Percentiles rank a stretch among this genome's conserved stretches.
These are phyloP conservation scores for Cassiopea andromeda DNA, from an alignment of 30 jellyfish, hydroid and myxozoan species.

Conservation along the genomic window DNA sequence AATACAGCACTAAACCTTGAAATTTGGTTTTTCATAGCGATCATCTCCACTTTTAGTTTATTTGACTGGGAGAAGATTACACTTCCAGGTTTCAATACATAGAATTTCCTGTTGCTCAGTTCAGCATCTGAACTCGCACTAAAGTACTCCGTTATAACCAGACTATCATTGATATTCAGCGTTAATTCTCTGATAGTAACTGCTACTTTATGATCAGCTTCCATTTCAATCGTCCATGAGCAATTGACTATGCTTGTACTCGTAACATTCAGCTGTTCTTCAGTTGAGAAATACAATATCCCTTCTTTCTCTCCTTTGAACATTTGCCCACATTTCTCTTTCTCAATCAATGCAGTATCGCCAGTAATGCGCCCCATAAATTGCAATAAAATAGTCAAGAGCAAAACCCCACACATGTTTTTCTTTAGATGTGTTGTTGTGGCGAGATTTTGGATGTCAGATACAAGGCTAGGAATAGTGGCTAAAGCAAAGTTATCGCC, in stretches of 20 bases:
- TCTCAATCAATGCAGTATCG: background rate
- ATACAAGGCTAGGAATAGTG: background rate
- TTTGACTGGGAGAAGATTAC: conserved; percentile 73
- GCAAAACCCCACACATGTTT: background rate
- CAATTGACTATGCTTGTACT: conserved; percentile 10
- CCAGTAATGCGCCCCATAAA: background rate
- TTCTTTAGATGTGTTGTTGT: background rate
- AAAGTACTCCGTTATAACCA: conserved; percentile 48
- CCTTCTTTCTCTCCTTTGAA: conserved; percentile 18
- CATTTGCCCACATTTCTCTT: background rate
- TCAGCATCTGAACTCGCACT: conserved; percentile 18
- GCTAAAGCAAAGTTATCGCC: background rate
- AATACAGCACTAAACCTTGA: conserved; percentile 68
- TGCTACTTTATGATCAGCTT: conserved; percentile 71
- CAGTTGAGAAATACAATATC: background rate
- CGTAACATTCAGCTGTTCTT: background rate
- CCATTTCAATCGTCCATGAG: conserved; percentile 72
- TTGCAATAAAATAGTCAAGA: background rate
- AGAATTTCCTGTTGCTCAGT: conserved; percentile 31
- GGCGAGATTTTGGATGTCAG: background rate
- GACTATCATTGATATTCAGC: conserved; percentile 51
- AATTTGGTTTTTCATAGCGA: background rate
- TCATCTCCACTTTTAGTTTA: conserved; percentile 49
- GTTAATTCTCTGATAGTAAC: conserved; percentile 29
- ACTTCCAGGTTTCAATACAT: conserved; percentile 58